Conservation (phyloP, 2,113 vertebrate genomes). For the Chunga burmeisteri region DNA sequence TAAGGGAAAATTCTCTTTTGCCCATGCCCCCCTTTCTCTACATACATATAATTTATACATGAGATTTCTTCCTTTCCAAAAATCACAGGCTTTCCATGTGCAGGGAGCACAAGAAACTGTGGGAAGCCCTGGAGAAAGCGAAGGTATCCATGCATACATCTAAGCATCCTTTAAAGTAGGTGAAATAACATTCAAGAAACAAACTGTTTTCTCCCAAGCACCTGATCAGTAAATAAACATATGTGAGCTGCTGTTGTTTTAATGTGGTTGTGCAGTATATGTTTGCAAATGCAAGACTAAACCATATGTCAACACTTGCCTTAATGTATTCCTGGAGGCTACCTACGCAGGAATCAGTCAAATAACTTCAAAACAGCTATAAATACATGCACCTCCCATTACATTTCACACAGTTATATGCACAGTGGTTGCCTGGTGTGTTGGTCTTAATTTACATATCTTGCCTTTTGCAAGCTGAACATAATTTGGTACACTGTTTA, state of each 20-base stretch:
- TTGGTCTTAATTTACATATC: constrained; percentile 64
- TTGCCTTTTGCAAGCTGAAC: constrained; percentile 66
- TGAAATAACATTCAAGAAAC: neutral
- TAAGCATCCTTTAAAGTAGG: neutral
- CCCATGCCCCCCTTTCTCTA: neutral
- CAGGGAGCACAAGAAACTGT: neutral
- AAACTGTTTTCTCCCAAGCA: constrained; percentile 15
- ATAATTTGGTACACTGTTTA: constrained; percentile 65
- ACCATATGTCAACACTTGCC: constrained; percentile 47
- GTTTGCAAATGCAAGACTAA: constrained; percentile 38
- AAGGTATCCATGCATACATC: neutral
- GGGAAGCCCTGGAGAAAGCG: neutral
- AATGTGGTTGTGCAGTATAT: neutral
- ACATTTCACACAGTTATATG: constrained; percentile 44
- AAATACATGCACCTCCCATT: constrained; percentile 39
- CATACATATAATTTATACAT: neutral
- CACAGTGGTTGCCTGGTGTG: constrained; percentile 29
- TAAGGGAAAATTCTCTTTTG: neutral
- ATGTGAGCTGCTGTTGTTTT: constrained; percentile 26
- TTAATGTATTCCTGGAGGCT: constrained; percentile 47
- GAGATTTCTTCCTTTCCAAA: neutral
- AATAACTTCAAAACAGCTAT: constrained; percentile 17
- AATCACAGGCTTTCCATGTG: neutral
- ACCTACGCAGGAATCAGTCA: constrained; percentile 22
- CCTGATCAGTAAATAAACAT: constrained; percentile 52